Evolutionary conservation across 2,797 vertebrate genomes (phyloP).

Genomic region (Sphenopsis melanotis): DNA sequence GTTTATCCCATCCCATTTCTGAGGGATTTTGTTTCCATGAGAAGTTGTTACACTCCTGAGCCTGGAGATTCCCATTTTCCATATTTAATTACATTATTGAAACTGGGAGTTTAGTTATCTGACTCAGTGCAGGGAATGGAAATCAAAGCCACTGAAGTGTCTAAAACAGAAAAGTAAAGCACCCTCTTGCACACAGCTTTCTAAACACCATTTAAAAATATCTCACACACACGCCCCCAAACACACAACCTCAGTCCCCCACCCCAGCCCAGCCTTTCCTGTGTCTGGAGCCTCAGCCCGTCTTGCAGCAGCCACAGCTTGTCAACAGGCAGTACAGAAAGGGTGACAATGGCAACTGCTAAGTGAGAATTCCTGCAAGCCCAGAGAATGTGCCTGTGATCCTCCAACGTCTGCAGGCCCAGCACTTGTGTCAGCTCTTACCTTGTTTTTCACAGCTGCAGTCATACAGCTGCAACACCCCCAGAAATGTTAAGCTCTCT

Average conservation of each 20-base stretch:
- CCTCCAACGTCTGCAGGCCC: neutral
- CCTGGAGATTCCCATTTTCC: neutral
- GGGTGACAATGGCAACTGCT: neutral
- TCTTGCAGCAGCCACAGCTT: slow-evolving; percentile 2
- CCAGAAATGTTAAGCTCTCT: neutral
- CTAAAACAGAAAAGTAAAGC: neutral
- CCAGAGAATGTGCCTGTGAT: neutral
- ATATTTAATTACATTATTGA: neutral
- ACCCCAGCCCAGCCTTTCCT: neutral
- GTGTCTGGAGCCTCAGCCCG: neutral
- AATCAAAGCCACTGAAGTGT: neutral
- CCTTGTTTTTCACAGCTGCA: neutral
- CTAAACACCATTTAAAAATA: neutral
- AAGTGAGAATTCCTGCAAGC: neutral
- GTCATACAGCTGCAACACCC: neutral
- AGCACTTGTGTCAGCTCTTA: neutral
- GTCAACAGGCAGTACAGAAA: neutral
- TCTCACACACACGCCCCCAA: neutral
- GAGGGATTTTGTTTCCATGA: neutral
- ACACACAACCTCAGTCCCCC: neutral
- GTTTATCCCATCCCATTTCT: neutral
- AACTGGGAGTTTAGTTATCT: neutral
- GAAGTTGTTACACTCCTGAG: neutral
- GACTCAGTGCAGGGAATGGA: neutral
- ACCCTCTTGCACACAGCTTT: neutral